Conservation (phyloP, 1,140 invertebrate species). For the Arctopsyche grandis region DNA sequence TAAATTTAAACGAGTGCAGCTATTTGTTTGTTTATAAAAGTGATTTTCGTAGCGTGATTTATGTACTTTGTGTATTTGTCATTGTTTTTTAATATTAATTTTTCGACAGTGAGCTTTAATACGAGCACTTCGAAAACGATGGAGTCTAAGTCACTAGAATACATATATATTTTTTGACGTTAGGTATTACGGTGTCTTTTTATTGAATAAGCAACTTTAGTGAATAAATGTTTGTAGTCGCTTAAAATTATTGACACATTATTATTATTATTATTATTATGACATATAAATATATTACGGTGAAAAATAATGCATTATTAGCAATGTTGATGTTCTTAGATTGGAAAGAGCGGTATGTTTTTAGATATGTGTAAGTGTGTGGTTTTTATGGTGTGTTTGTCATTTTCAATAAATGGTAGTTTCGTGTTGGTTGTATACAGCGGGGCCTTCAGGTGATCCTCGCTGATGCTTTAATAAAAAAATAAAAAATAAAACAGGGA, state of each 20-base stretch:
- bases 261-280: slow-evolving; percentile 12
- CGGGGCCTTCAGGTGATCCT: slow-evolving; percentile 1
- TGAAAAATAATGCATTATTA: slow-evolving; percentile 23
- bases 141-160: slow-evolving; percentile 53
- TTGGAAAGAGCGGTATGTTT: not conserved
- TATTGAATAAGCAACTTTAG: slow-evolving; percentile 27
- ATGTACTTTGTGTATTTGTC: not conserved
- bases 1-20: slow-evolving; percentile 13
- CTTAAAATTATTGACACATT: slow-evolving; percentile 35
- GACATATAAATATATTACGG: slow-evolving; percentile 6
- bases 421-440: not conserved
- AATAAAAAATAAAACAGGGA: slow-evolving; percentile 20
- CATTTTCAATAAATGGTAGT: slow-evolving; percentile 12
- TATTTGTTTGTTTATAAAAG: slow-evolving; percentile 22
- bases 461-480: slow-evolving; percentile 15
- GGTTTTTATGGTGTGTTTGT: slow-evolving; percentile 15
- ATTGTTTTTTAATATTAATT: slow-evolving; percentile 3
- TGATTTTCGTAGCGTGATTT: slow-evolving; percentile 7
- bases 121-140: slow-evolving; percentile 33
- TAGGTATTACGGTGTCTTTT: slow-evolving; percentile 43
- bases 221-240: slow-evolving; percentile 46
- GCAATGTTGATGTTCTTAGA: slow-evolving; percentile 45
- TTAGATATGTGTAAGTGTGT: slow-evolving; percentile 16
- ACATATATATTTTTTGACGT: slow-evolving; percentile 52
- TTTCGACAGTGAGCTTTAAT: slow-evolving; percentile 6